Evolutionary conservation across 2,113 vertebrate genomes (phyloP).

Genomic region (Chiloscyllium plagiosum): DNA sequence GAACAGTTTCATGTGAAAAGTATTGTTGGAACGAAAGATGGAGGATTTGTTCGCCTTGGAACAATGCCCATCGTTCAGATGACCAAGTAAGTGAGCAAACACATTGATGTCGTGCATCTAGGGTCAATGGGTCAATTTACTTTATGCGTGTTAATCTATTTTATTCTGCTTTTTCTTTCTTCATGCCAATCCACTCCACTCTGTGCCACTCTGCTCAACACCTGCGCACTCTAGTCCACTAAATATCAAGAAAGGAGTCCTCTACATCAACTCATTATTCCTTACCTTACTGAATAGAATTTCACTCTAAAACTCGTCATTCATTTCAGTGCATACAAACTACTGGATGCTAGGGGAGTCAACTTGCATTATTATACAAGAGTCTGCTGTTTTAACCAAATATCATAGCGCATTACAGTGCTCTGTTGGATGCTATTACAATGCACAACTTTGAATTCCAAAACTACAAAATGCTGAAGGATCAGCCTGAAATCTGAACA

Average conservation of each 20-base stretch:
- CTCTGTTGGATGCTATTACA: background rate
- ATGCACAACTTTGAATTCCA: background rate
- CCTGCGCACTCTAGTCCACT: background rate
- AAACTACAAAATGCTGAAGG: background rate
- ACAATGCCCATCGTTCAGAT: slow-evolving; percentile 85
- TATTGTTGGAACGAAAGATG: slow-evolving; percentile 71
- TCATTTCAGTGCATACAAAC: background rate
- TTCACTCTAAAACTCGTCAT: background rate
- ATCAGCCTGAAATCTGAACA: background rate
- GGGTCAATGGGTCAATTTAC: background rate
- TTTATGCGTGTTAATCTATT: background rate
- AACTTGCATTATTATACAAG: background rate
- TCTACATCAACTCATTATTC: background rate
- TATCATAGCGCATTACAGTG: background rate
- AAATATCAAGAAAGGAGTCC: background rate
- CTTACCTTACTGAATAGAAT: background rate
- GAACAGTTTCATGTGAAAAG: slow-evolving; percentile 79
- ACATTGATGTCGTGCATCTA: slow-evolving; percentile 43
- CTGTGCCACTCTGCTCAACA: too few relatives aligned
- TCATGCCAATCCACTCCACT: background rate
- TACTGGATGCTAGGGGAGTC: too few relatives aligned
- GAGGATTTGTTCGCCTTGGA: slow-evolving; percentile 84
- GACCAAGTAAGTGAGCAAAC: slow-evolving; percentile 76
- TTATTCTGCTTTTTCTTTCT: background rate
- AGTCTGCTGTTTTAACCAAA: background rate